Percentiles rank a stretch among this genome's conserved stretches.
Evolutionary conservation across 2,797 vertebrate species (phyloP).

Genomic region (Hyperoplus lanceolatus): DNA sequence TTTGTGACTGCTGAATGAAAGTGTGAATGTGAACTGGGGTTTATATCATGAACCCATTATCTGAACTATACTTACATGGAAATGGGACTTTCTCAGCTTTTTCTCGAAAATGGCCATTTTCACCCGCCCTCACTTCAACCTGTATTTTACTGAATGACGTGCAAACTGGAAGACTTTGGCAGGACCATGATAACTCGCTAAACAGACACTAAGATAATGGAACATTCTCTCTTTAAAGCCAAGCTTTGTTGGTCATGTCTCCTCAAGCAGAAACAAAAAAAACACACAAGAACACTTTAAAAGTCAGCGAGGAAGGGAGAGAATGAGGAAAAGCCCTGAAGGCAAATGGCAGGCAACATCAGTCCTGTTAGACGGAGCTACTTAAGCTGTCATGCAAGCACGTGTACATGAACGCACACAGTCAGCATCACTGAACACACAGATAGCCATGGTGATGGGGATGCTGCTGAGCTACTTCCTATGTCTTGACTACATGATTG

Average conservation of each 20-base stretch:
- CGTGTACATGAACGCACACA: conserved; percentile 67
- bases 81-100: neutral
- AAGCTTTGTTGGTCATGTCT: conserved; percentile 86
- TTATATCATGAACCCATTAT: neutral
- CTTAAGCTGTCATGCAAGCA: conserved; percentile 85
- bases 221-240: conserved; percentile 83
- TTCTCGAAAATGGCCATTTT: neutral
- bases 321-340: conserved; percentile 84
- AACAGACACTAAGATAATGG: conserved; percentile 85
- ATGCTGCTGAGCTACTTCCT: conserved; percentile 40
- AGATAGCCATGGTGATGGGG: conserved; percentile 52
- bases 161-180: conserved; percentile 40
- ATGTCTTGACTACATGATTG: conserved; percentile 25
- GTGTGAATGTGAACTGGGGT: neutral
- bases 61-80: neutral
- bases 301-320: conserved; percentile 85
- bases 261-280: conserved; percentile 53
- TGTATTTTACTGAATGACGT: conserved; percentile 32
- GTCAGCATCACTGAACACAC: conserved; percentile 79
- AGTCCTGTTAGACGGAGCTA: conserved; percentile 86
- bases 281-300: conserved; percentile 83
- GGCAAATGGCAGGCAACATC: conserved; percentile 86
- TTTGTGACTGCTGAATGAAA: neutral
- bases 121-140: conserved; percentile 12
- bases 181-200: conserved; percentile 51